Base-by-base conservation (phyloP, 2,888 invertebrate genomes). In the Camptogramma bilineatum region DNA sequence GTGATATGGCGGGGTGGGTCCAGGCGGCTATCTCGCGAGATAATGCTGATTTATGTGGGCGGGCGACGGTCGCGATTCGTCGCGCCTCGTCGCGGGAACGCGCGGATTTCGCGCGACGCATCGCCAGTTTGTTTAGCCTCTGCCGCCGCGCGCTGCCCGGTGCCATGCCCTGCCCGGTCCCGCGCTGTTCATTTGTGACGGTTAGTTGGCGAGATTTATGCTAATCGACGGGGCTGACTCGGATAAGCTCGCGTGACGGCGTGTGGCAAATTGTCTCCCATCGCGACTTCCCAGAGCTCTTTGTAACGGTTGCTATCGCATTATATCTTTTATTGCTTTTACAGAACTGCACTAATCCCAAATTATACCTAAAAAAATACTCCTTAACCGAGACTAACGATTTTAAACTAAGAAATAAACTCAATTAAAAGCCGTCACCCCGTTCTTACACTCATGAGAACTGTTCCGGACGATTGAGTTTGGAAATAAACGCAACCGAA, bases 31-130 rank as follows among this genome's bases (percentile, higher is more conserved):
- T 93, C 93, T 93, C 90, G 87, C 86, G 86, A 93, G 93, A 93
- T 93, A 93, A 93, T 92, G 85, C 93, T 93, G 93, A 93, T 93
- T 93, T 93, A 93, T 93, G 86, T 84, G 87, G 84, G 82, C 88
- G 84, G 81, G 81, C 90, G 88, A 83, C 87, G 91, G 86, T 84
- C 87, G 88, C 90, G 88, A 93, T 93, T 93, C 87, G 92, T 84
- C 91, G 89, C 89, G 90, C 90, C 76, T 84, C 87, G 86, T 85
- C 84, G 85, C 84, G 71, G 82, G 83, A 81, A 54, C 82, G 78
- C 77, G 85, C 82, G 82, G 79, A 76, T 81, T 84, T 82, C 80
- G 82, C 81, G 84, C 84, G 62, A 79, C 82, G 80, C 76, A 65
- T 65, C 78, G 78, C 80, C 81, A 85, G 84, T 89, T 88, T 85